Conservation (phyloP, 2,113 vertebrate genomes). For the Heloderma charlesbogerti region DNA sequence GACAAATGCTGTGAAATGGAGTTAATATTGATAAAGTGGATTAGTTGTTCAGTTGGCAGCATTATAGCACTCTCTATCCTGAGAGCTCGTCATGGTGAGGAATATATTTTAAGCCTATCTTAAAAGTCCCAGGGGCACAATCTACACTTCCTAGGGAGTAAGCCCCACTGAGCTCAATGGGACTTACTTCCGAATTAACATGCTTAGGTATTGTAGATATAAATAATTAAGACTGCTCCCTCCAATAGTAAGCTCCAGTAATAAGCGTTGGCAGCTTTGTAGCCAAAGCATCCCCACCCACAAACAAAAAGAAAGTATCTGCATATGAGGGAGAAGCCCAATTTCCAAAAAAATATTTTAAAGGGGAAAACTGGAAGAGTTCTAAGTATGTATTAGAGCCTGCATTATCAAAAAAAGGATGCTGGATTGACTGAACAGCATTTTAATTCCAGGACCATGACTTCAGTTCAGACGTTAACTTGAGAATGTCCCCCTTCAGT, state of each 20-base stretch:
- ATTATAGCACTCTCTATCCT: background rate
- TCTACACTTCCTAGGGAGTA: background rate
- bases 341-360: too few relatives aligned
- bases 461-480: background rate
- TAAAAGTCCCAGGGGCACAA: background rate
- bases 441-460: slow-evolving; percentile 2
- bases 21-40: background rate
- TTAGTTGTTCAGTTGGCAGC: background rate
- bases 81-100: background rate
- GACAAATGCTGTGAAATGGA: background rate
- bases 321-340: background rate
- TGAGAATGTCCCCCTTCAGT: slow-evolving; percentile 3
- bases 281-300: background rate
- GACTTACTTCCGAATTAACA: background rate
- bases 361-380: background rate
- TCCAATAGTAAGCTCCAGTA: background rate
- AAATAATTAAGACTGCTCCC: background rate
- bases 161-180: background rate
- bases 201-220: background rate
- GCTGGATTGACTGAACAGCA: background rate
- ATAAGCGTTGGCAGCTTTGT: background rate
- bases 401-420: background rate
- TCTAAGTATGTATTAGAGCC: background rate
- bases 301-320: background rate
- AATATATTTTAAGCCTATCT: background rate